phyloP scores from a whole-genome alignment of 2,797 vertebrate species.

The Rhadinocentrus ornatus region DNA sequence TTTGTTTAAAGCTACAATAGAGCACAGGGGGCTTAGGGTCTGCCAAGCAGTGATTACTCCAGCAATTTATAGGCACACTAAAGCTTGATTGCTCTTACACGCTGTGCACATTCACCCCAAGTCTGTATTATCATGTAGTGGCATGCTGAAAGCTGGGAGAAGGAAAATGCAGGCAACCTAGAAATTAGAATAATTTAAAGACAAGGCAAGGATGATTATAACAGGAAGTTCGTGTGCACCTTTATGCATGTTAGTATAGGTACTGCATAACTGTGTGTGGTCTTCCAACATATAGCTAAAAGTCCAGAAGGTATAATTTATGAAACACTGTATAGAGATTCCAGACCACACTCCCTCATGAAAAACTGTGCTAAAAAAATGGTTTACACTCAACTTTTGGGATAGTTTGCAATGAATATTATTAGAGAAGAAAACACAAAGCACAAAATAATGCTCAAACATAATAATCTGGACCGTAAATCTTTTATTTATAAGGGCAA shows the following conservation, averaged over 20 bases:
- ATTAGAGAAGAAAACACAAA: slow-evolving; percentile 38
- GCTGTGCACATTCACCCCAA: slow-evolving; percentile 52
- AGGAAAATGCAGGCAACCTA: slow-evolving; percentile 27
- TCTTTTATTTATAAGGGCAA: slow-evolving; percentile 5
- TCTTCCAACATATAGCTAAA: slow-evolving; percentile 25
- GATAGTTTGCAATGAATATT: slow-evolving; percentile 50
- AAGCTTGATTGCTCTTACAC: slow-evolving; percentile 57
- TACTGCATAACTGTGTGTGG: slow-evolving; percentile 56
- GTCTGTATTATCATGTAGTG: slow-evolving; percentile 55
- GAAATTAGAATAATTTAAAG: slow-evolving; percentile 34
- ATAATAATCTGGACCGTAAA: slow-evolving; percentile 29
- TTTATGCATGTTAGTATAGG: slow-evolving; percentile 18
- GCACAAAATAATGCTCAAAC: slow-evolving; percentile 23
- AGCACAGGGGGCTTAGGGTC: slow-evolving; percentile 56
- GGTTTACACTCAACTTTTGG: slow-evolving; percentile 25
- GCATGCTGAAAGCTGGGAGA: slow-evolving; percentile 24
- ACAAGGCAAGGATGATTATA: slow-evolving; percentile 35
- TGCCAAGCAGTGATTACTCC: slow-evolving; percentile 69
- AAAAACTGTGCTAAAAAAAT: slow-evolving; percentile 47
- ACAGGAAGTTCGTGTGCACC: slow-evolving; percentile 26
- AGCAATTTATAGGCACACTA: slow-evolving; percentile 66
- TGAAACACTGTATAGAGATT: slow-evolving; percentile 38
- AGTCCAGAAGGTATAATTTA: slow-evolving; percentile 49
- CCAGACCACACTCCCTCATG: slow-evolving; percentile 55
- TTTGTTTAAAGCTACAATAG: slow-evolving; percentile 61